phyloP scores from a whole-genome alignment of 2,888 invertebrate species.

The Xanthostigma xanthostigma region DNA sequence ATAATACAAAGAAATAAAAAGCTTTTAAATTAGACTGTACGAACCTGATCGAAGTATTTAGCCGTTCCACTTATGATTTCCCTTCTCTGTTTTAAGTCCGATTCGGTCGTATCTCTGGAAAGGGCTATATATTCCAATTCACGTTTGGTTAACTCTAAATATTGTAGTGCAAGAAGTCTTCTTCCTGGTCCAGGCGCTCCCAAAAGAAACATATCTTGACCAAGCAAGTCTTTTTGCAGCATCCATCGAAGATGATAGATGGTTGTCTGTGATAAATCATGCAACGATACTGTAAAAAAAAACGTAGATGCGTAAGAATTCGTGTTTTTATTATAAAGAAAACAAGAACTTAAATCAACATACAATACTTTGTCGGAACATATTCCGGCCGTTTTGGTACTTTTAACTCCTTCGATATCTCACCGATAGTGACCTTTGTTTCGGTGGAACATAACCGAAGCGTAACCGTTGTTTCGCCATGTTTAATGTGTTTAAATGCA shows the following conservation, averaged over 20 bases:
- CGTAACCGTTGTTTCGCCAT: conserved; percentile 5
- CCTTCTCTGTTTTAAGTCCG: conserved; percentile 88
- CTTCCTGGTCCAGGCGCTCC: conserved; percentile 79
- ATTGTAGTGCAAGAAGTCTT: conserved; percentile 71
- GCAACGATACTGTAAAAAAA: conserved; percentile 30
- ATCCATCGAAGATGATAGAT: conserved; percentile 85
- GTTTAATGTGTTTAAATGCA: background rate
- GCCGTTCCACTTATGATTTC: conserved; percentile 83
- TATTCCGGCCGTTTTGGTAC: conserved; percentile 56
- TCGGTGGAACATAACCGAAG: conserved; percentile 32
- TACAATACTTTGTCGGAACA: conserved; percentile 73
- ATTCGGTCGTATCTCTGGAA: conserved; percentile 91
- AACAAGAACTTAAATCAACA: conserved; percentile 26
- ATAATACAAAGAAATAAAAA: background rate
- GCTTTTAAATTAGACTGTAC: background rate
- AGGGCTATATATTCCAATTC: conserved; percentile 89
- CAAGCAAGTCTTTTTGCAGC: conserved; percentile 83
- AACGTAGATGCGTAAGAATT: conserved; percentile 1
- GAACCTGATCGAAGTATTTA: conserved; percentile 82
- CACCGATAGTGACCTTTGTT: conserved; percentile 54
- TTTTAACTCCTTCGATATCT: conserved; percentile 49
- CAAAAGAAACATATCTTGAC: conserved; percentile 90
- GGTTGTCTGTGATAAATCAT: conserved; percentile 51
- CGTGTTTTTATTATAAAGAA: conserved; percentile 8
- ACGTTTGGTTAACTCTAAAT: conserved; percentile 73